phyloP scores from a whole-genome alignment of 1,140 invertebrate species.

The Dendrolimus kikuchii region DNA sequence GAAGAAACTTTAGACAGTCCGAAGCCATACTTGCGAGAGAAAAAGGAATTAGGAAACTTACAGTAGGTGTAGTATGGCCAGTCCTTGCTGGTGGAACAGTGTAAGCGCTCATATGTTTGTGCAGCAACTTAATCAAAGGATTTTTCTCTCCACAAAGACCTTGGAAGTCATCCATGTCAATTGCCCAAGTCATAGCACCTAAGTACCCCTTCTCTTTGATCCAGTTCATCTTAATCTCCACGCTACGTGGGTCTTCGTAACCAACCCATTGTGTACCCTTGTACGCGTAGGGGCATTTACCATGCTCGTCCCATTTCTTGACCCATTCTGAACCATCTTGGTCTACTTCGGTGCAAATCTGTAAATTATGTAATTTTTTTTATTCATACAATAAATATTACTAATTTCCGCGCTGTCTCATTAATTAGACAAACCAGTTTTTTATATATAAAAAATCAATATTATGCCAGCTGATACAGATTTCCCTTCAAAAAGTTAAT shows the following conservation, averaged over 20 bases:
- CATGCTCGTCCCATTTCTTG: conserved; percentile 85
- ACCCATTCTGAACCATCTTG: conserved; percentile 83
- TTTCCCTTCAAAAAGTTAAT: no score
- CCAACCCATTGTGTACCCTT: conserved; percentile 94
- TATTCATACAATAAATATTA: neutral
- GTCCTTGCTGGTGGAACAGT: conserved; percentile 79
- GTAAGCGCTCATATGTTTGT: conserved; percentile 83
- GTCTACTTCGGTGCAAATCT: conserved; percentile 85
- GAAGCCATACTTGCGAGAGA: neutral
- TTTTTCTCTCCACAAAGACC: conserved; percentile 84
- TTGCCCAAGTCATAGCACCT: conserved; percentile 92
- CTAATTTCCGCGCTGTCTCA: no score
- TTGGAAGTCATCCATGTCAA: conserved; percentile 90
- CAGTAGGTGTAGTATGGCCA: conserved; percentile 78
- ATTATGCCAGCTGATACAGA: no score
- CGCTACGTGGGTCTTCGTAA: conserved; percentile 86
- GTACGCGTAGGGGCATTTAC: conserved; percentile 88
- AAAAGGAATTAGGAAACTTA: conserved; percentile 37
- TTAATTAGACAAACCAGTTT: no score
- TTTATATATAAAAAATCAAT: no score
- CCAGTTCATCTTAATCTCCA: conserved; percentile 91
- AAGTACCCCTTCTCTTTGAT: conserved; percentile 86
- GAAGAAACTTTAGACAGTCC: no score
- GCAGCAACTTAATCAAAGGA: conserved; percentile 79
- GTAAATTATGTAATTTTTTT: conserved; percentile 19